phyloP scores from a whole-genome alignment of 2,113 vertebrate genomes.

The Dicaeum eximium region DNA sequence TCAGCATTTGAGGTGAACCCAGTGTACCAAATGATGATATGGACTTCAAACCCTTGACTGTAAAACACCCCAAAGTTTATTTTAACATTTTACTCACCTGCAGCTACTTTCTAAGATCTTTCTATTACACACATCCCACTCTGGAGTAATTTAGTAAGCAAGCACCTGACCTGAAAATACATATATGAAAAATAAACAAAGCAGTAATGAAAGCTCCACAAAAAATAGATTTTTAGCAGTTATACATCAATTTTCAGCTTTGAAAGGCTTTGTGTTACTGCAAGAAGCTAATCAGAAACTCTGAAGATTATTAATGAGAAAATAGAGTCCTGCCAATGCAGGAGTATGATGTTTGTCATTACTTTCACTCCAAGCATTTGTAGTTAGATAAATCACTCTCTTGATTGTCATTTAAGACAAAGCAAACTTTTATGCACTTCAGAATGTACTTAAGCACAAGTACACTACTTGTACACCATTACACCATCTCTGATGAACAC shows the following conservation, averaged over 20 bases:
- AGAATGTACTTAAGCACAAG: neutral
- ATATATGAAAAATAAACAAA: neutral
- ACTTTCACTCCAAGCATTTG: neutral
- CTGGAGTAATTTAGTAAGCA: neutral
- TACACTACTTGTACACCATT: neutral
- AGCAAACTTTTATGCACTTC: neutral
- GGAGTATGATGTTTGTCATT: neutral
- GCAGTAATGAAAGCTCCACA: neutral
- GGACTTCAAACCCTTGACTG: neutral
- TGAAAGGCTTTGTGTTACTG: neutral
- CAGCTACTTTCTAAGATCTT: neutral
- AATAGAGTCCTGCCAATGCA: neutral
- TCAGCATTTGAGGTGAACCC: neutral
- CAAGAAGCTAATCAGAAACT: neutral
- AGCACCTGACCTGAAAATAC: neutral
- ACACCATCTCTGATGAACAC: neutral
- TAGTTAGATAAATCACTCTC: neutral
- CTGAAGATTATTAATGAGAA: neutral
- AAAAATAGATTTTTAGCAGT: neutral
- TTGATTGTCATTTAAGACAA: neutral
- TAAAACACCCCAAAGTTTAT: neutral
- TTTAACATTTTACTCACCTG: neutral
- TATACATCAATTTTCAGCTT: neutral
- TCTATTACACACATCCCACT: neutral
- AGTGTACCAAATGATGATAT: neutral